Percentiles rank a stretch among this genome's conserved stretches.
These are phyloP conservation scores for Callospermophilus lateralis DNA, from an alignment of 2,113 vertebrate species.

Conservation along the genomic window DNA sequence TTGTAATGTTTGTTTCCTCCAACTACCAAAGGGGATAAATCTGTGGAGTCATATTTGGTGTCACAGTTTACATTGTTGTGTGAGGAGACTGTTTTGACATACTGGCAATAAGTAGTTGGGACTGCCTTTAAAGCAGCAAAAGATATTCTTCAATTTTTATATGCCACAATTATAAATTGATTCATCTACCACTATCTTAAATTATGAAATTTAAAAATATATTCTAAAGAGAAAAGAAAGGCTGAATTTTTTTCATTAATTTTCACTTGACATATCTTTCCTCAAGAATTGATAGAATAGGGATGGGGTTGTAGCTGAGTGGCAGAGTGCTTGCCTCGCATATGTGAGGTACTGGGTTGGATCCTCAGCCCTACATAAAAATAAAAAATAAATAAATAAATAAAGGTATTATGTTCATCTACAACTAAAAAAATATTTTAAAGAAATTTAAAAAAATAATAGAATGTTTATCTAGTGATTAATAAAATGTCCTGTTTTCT, in stretches of 20 bases:
- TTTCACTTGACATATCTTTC: background rate
- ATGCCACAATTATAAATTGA: background rate
- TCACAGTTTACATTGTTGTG: background rate
- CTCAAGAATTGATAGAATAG: background rate
- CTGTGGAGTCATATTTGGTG: background rate
- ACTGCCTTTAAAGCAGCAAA: background rate
- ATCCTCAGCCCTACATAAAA: no score
- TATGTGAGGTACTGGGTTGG: no score
- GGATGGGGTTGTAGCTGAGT: no score
- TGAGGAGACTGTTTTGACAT: background rate
- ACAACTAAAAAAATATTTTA: no score
- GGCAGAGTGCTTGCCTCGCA: no score
- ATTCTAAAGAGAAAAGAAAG: background rate
- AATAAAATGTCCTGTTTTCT: background rate
- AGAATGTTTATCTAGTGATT: background rate
- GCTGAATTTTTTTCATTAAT: background rate
- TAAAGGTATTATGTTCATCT: no score
- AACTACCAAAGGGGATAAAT: background rate
- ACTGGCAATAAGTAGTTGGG: background rate
- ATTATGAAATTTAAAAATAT: background rate
- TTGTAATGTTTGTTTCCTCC: background rate
- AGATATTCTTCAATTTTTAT: conserved; percentile 11
- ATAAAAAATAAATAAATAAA: no score
- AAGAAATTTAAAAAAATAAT: background rate
- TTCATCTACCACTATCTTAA: background rate